These are phyloP conservation scores for Ictalurus punctatus DNA, from an alignment of 2,113 vertebrate species.

Conservation along the genomic window DNA sequence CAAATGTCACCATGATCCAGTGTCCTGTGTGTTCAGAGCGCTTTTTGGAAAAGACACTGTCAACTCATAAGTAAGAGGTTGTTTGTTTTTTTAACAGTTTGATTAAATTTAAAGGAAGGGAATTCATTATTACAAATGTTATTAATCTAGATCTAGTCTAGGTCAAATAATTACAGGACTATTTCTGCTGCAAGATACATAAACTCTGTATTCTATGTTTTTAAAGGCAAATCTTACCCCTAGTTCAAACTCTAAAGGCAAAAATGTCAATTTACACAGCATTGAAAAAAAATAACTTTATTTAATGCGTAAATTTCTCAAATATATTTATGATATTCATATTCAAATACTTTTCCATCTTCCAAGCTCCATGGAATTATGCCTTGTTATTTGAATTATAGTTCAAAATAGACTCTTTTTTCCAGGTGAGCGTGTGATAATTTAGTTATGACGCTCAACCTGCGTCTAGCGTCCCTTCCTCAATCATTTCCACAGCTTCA, in stretches of 20 bases:
- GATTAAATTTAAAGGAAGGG: background rate
- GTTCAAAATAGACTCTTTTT: too few relatives aligned
- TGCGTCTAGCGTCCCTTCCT: background rate
- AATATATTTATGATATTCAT: background rate
- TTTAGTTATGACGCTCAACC: too few relatives aligned
- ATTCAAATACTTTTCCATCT: background rate
- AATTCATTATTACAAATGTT: background rate
- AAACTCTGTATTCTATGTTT: too few relatives aligned
- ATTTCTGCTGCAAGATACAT: too few relatives aligned
- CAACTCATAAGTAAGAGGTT: background rate
- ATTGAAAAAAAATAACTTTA: too few relatives aligned
- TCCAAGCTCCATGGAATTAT: background rate
- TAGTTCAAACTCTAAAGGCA: too few relatives aligned
- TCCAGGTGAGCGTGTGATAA: too few relatives aligned
- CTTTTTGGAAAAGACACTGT: background rate
- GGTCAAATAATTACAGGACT: background rate
- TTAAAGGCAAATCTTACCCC: too few relatives aligned
- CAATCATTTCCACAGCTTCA: background rate
- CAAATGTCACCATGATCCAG: background rate
- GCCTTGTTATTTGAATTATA: background rate
- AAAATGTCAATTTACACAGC: too few relatives aligned
- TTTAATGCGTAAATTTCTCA: background rate
- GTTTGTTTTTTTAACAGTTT: background rate
- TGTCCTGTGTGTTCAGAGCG: background rate
- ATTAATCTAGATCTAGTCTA: too few relatives aligned